Percentiles rank a stretch among this genome's conserved stretches.
Evolutionary conservation across 37 sponge, comb jelly and placozoan genomes (phyloP).

Genomic region (Mnemiopsis leidyi): DNA sequence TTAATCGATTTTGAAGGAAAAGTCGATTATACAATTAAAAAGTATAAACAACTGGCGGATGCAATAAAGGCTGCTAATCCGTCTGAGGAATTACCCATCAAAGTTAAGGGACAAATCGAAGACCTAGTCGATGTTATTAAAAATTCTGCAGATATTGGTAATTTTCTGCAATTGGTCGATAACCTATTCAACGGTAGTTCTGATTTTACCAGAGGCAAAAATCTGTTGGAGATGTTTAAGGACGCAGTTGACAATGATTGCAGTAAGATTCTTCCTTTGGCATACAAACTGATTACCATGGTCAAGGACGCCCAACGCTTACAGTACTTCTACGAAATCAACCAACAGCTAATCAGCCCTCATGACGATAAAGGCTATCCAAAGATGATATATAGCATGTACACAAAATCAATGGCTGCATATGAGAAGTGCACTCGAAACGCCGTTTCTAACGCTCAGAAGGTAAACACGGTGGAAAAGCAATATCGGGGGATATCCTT

Average conservation of each 20-base stretch:
- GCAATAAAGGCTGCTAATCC: neutral
- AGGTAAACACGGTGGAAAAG: no score
- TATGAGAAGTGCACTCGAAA: no score
- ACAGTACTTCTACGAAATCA: slow-evolving; percentile 1
- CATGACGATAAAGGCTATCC: slow-evolving; percentile 24
- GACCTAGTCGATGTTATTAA: neutral
- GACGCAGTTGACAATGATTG: neutral
- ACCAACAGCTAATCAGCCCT: neutral
- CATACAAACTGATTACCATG: neutral
- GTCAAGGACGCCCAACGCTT: neutral
- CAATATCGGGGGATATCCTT: no score
- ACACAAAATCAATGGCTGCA: no score
- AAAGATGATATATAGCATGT: neutral
- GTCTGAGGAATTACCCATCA: neutral
- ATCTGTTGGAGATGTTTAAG: no score
- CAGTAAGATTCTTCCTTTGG: neutral
- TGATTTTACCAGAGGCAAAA: neutral
- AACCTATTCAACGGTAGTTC: neutral
- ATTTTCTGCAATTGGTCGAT: neutral
- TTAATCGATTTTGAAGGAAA: neutral
- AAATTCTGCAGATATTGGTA: neutral
- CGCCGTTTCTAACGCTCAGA: no score
- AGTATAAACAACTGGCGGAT: neutral
- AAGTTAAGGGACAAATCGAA: neutral
- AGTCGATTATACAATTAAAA: neutral